phyloP scores from a whole-genome alignment of 2,113 vertebrate genomes.

The Stomatorhinus ivindoensis region DNA sequence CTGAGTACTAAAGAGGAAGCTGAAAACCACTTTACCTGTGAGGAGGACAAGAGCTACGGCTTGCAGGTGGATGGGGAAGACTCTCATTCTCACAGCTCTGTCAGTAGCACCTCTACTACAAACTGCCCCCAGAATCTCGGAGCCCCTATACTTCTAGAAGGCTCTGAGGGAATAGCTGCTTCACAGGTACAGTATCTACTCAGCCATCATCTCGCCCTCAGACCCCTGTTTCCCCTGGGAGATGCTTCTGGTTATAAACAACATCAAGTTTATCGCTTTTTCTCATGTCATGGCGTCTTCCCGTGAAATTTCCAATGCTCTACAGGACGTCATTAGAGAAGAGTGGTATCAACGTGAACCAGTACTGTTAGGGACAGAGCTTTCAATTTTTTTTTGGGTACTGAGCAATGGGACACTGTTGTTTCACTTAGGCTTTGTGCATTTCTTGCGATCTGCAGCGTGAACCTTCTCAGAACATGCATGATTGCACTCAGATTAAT shows the following conservation, averaged over 20 bases:
- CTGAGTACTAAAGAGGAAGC: not conserved
- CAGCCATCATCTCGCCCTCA: constrained; percentile 38
- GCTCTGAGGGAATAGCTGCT: constrained; percentile 24
- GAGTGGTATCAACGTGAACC: not conserved
- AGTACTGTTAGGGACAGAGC: not conserved
- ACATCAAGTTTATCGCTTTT: not conserved
- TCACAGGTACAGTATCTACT: constrained; percentile 51
- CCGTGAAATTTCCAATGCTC: not conserved
- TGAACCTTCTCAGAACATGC: not conserved
- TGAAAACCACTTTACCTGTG: constrained; percentile 49
- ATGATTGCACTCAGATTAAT: not conserved
- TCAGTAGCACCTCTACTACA: not conserved
- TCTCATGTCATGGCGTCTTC: not conserved
- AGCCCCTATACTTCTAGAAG: constrained; percentile 32
- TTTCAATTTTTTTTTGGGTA: not conserved
- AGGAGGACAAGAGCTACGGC: constrained; percentile 35
- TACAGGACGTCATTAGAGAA: not conserved
- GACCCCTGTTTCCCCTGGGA: not conserved
- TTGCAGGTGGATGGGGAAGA: constrained; percentile 10
- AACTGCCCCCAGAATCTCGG: not conserved
- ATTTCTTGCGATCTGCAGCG: not conserved
- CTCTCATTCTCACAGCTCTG: constrained; percentile 38
- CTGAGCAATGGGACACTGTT: not conserved
- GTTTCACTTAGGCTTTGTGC: not conserved
- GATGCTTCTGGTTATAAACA: not conserved